Evolutionary conservation across 2,888 invertebrate genomes (phyloP), one percentile per base, ranked within the genome.

Genomic region (Steromphala cineraria): DNA sequence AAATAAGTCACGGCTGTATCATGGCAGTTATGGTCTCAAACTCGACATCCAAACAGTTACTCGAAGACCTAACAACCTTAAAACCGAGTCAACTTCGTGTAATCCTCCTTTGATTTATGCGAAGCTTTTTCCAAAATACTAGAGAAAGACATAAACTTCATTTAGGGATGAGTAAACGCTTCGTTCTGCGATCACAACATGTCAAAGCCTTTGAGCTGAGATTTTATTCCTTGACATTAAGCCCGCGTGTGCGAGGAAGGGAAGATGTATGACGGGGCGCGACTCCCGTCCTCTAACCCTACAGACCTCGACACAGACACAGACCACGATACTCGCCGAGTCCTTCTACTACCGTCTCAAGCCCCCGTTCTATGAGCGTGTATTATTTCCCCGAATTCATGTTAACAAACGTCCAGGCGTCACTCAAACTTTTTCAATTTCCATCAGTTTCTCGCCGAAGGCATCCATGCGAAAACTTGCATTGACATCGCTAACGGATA

Each of bases 341-440:
- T 53, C 53, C 19, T 13, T 40, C 75, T 52, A 8, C 71, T 24
- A 52, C 15, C 75, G 21, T 52, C 10, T 52, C 52, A 21, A 8
- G 17, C 75, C 21, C 52, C 28, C 15, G 62, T 62, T 62, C 62
- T 28, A 62, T 62, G 62, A 62, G 28, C 62, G 21, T 75, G 75
- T 75, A 75, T 75, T 75, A 75, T 24, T 52, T 40, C 46, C 21
- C 62, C 67, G 76, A 17, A 62, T 21, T 31, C 77, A 55, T 82
- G 80, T 82, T 82, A 79, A 82, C 82, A 80, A 82, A 82, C 62
- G 80, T 55, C 75, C 46, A 40, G 67, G 62, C 55, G 76, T 76
- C 79, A 79, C 40, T 28, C 28, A n/a, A 17, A 67, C 52, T 82
- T 82, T 82, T 82, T 82, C 82, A 82, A 78, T 82, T 80, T 80